Evolutionary conservation across 2,113 vertebrate genomes (phyloP).

Genomic region (Chaetura pelagica): DNA sequence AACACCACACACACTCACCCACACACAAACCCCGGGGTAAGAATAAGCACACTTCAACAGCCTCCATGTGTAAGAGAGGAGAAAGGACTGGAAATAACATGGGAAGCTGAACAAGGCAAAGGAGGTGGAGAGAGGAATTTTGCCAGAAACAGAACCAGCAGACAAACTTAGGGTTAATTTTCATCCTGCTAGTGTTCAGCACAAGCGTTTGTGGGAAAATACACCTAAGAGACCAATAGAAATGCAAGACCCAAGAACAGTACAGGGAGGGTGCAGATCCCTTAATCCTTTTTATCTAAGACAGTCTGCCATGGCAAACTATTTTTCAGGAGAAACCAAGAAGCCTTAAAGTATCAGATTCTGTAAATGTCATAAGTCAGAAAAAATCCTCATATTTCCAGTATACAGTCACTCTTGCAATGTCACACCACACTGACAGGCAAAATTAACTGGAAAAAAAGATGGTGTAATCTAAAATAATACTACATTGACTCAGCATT

Average conservation of each 20-base stretch:
- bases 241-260: neutral
- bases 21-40: neutral
- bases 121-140: neutral
- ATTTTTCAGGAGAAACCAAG: neutral
- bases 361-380: neutral
- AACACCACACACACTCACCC: neutral
- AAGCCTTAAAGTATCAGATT: neutral
- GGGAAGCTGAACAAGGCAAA: neutral
- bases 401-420: neutral
- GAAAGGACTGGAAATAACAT: fast-evolving
- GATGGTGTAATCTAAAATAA: neutral
- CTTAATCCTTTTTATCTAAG: neutral
- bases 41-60: neutral
- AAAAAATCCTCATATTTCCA: neutral
- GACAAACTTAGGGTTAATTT: neutral
- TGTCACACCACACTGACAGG: neutral
- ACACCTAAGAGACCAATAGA: neutral
- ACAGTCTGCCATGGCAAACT: neutral
- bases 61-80: neutral
- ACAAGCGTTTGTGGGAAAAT: neutral
- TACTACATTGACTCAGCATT: neutral
- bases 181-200: neutral
- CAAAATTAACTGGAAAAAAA: neutral
- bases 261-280: neutral
- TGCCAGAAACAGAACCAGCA: neutral